phyloP scores from a whole-genome alignment of 2,888 invertebrate genomes.

The Ophion ellenae region DNA sequence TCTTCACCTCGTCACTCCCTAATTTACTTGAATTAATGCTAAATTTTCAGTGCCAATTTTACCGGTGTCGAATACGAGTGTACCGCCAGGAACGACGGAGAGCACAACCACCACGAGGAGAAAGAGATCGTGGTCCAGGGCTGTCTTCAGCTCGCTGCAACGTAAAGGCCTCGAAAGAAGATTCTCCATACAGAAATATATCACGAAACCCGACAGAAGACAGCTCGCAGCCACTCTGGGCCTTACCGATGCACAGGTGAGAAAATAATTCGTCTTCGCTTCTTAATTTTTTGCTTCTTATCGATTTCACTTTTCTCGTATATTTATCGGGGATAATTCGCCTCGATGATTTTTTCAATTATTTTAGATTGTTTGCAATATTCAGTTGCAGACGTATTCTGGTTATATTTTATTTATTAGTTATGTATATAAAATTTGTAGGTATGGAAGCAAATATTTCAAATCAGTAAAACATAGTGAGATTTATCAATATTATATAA shows the following conservation, averaged over 20 bases:
- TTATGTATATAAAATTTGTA: too few relatives aligned
- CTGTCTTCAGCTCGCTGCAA: slow-evolving; percentile 97
- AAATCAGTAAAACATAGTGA: too few relatives aligned
- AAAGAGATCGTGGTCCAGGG: slow-evolving; percentile 97
- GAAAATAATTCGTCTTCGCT: background rate
- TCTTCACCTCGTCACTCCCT: background rate
- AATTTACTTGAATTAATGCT: background rate
- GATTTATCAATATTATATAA: too few relatives aligned
- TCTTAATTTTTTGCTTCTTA: too few relatives aligned
- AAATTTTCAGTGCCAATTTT: slow-evolving; percentile 78
- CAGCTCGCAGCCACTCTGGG: slow-evolving; percentile 96
- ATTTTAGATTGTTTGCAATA: too few relatives aligned
- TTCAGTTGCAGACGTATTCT: too few relatives aligned
- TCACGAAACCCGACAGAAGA: slow-evolving; percentile 96
- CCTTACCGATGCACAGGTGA: slow-evolving; percentile 96
- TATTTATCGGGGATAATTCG: too few relatives aligned
- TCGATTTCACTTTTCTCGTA: too few relatives aligned
- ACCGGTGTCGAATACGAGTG: slow-evolving; percentile 81
- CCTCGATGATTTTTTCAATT: too few relatives aligned
- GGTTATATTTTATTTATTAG: too few relatives aligned
- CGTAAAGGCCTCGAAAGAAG: slow-evolving; percentile 96
- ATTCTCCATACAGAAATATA: slow-evolving; percentile 97
- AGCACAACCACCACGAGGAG: slow-evolving; percentile 86
- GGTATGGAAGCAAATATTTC: too few relatives aligned
- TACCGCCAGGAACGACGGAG: slow-evolving; percentile 83